Conservation (phyloP, 92 coral and sea anemone species). For the Nematostella vectensis region DNA sequence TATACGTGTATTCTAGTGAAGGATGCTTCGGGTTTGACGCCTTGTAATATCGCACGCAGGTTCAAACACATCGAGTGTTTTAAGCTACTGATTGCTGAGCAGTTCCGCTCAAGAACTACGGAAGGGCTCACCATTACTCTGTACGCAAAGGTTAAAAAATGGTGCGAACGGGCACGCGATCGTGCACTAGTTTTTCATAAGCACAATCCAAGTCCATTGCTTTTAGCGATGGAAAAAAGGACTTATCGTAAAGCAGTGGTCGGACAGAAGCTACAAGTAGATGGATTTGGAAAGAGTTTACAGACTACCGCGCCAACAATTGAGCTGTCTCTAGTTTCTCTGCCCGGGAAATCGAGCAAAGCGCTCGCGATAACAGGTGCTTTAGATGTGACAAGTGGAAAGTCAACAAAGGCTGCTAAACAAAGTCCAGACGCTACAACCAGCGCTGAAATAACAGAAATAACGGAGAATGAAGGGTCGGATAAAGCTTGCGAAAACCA, state of each 20-base stretch:
- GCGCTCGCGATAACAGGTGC: conserved; percentile 51
- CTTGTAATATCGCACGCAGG: conserved; percentile 84
- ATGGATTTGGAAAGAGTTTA: conserved; percentile 75
- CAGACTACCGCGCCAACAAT: conserved; percentile 58
- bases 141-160: conserved; percentile 83
- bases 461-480: background rate
- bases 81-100: conserved; percentile 84
- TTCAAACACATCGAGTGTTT: conserved; percentile 82
- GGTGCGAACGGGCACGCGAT: conserved; percentile 90
- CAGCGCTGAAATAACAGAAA: conserved; percentile 5
- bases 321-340: conserved; percentile 38
- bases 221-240: conserved; percentile 73
- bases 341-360: conserved; percentile 19
- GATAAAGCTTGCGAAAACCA: conserved; percentile 2
- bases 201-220: conserved; percentile 67
- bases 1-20: conserved; percentile 79
- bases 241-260: conserved; percentile 59
- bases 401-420: conserved; percentile 26
- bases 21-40: conserved; percentile 82
- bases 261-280: conserved; percentile 84
- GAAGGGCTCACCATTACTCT: conserved; percentile 64
- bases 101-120: conserved; percentile 82
- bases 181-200: conserved; percentile 74
- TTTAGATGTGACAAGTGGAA: conserved; percentile 15
- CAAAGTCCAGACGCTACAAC: conserved; percentile 9